Evolutionary conservation across 2,113 vertebrate species (phyloP), one percentile per base, ranked within the genome.

Genomic region (Erinaceus europaeus): DNA sequence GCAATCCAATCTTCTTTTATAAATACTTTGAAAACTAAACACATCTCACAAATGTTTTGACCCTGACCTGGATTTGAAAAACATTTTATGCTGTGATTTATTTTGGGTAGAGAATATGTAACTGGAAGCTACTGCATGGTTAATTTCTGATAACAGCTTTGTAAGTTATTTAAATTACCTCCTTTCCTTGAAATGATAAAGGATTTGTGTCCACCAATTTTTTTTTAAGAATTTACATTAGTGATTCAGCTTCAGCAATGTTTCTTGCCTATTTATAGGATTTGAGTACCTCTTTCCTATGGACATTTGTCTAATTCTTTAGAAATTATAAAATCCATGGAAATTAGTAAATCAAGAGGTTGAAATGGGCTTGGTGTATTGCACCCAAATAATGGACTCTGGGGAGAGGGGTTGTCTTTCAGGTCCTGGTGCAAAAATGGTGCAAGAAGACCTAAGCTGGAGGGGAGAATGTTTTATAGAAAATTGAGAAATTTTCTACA

Each of bases 131-230:
- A 72, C 93, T 95, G 75, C 93, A 93, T 93, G 94, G 84, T 90
- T 96, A 95, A 96, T 96, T 9, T 77, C 88, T 46, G 1, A 46
- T 52, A 91, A 86, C 84, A 94, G 90, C 88, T 94, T 96, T 89
- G 95, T 96, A 96, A 97, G 95, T 95, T 94, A 84, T 65, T 91
- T 94, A 86, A 88, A 94, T 78, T 88, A 72, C 62, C 14, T 15
- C 91, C 86, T 96, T 95, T 90, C 55, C 77, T 91, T 86, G 65
- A 62, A 84, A 6, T 71, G 57, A 87, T 93, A 94, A 88, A 96
- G 96, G 90, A 68, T 52, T 55, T 85, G 82, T 0, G 0, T 75
- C 59, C 81, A 89, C 90, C 94, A 94, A 89, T 94, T 73, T 81
- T 93, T 90, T 93, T 95, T 86, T 75, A 91, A 95, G 85, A 92